phyloP scores from a whole-genome alignment of 2,113 vertebrate genomes.

The Hoplias malabaricus region DNA sequence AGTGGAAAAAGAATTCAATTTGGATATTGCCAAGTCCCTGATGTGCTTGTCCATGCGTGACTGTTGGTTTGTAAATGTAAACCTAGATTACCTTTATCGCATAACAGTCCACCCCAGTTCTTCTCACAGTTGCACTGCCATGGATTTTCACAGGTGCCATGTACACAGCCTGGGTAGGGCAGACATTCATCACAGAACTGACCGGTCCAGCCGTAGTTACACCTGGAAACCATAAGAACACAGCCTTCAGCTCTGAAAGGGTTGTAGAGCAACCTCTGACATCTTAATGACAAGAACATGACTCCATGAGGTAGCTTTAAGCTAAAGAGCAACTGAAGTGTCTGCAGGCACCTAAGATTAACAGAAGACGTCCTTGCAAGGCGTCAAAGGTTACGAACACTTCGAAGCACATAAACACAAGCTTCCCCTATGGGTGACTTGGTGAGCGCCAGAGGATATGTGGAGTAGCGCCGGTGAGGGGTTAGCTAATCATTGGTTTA shows the following conservation, averaged over 20 bases:
- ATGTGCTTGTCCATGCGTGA: neutral
- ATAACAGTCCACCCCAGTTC: slow-evolving; percentile 97
- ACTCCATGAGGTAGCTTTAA: slow-evolving; percentile 3
- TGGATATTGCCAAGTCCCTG: neutral
- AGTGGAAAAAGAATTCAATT: neutral
- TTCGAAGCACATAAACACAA: slow-evolving; percentile 58
- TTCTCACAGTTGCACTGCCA: slow-evolving; percentile 95
- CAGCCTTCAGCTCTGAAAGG: neutral
- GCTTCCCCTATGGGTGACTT: slow-evolving; percentile 26
- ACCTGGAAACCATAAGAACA: slow-evolving; percentile 75
- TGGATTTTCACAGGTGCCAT: slow-evolving; percentile 86
- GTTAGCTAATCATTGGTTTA: slow-evolving; percentile 59
- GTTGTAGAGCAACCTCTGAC: neutral
- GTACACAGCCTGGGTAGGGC: slow-evolving; percentile 89
- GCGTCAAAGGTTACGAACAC: slow-evolving; percentile 71
- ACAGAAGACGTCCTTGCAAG: slow-evolving; percentile 61
- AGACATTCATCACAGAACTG: slow-evolving; percentile 92
- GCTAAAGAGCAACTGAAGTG: neutral
- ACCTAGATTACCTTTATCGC: slow-evolving; percentile 86
- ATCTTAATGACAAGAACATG: neutral
- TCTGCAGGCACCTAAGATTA: slow-evolving; percentile 60
- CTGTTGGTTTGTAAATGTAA: slow-evolving; percentile 2
- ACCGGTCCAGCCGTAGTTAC: slow-evolving; percentile 93
- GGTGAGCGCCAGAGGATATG: slow-evolving; percentile 43
- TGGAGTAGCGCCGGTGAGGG: slow-evolving; percentile 49